These are phyloP conservation scores for Podarcis siculus DNA, from an alignment of 2,797 vertebrate genomes.

Conservation along the genomic window DNA sequence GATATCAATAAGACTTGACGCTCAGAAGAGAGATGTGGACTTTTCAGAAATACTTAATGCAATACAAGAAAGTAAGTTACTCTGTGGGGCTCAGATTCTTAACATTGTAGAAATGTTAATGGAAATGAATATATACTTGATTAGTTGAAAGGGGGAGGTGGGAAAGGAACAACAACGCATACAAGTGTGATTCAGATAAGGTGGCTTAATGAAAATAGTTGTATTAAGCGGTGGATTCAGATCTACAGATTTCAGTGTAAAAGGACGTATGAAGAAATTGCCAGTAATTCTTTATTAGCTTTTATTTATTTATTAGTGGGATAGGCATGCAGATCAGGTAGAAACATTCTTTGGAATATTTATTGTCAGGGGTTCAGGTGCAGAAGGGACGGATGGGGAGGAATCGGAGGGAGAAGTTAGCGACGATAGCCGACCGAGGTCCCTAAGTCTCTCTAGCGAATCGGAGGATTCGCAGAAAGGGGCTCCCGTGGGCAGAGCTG, in stretches of 20 bases:
- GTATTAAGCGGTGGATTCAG: neutral
- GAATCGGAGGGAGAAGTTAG: no score
- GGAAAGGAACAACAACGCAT: neutral
- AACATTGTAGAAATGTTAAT: conserved; percentile 27
- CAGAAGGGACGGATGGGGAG: no score
- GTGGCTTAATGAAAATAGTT: neutral
- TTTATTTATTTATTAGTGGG: neutral
- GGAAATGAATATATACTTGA: conserved; percentile 31
- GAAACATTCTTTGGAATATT: neutral
- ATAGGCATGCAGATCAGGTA: neutral
- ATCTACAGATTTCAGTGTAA: neutral
- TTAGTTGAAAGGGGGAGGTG: conserved; percentile 1
- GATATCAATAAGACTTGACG: conserved; percentile 75
- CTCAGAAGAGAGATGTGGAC: conserved; percentile 80
- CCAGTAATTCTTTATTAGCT: neutral
- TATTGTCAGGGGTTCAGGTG: no score
- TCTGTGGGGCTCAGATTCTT: conserved; percentile 61
- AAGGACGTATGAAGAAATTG: neutral
- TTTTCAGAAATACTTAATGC: conserved; percentile 85
- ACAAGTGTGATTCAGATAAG: neutral
- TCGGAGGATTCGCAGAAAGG: no score
- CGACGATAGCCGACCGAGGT: no score
- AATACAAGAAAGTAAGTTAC: conserved; percentile 84
- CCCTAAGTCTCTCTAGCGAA: no score
- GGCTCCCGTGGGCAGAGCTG: no score